Evolutionary conservation across 2,888 invertebrate genomes (phyloP), one percentile per base, ranked within the genome.

Genomic region (Hirtodrosophila cameraria): DNA sequence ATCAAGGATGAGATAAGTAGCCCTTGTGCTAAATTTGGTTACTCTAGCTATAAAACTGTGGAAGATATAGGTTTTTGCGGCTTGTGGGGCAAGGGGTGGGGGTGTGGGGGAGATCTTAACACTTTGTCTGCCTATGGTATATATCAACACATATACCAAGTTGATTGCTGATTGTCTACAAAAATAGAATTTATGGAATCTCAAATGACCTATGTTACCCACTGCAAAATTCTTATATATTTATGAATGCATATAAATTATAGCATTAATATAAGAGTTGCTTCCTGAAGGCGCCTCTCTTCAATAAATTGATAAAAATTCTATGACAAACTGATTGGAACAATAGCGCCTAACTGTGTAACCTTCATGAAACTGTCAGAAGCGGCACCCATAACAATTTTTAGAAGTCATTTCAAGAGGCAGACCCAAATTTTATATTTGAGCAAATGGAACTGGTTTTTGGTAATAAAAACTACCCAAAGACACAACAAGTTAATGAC

Each of bases 371-470:
- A 45, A 18, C 68, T 49, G 67, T 59, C 74, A 18, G 28, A 33
- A 9, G 23, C 66, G 46, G 42, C 49, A 36, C 39, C 42, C 41
- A 61, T 18, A 55, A 46, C 41, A 62, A 62, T 31, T 36, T 50
- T 12, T 23, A 72, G 43, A 65, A 39, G 35, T 43, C 55, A 43
- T 18, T 35, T 35, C 30, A 46, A 11, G 7, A 53, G 52, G 43
- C 50, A 58, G 71, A 43, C 54, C 71, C 71, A 64, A 50, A 74
- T 60, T 11, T 43, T 12, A 31, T 33, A 52, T 30, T 30, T 30
- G 6, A 13, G 3, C 31, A 63, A 55, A 53, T 46, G 38, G 20
- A 72, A 72, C 71, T 59, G 72, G 71, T 72, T 75, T 69, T 31
- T 6, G 11, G 6, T 23, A 13, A 23, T 55, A 31, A 59, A n/a